A percentile compares a stretch with the other conserved stretches of the same genome.
These are phyloP conservation scores for Apus apus DNA, from an alignment of 2,113 vertebrate genomes.

Conservation along the genomic window DNA sequence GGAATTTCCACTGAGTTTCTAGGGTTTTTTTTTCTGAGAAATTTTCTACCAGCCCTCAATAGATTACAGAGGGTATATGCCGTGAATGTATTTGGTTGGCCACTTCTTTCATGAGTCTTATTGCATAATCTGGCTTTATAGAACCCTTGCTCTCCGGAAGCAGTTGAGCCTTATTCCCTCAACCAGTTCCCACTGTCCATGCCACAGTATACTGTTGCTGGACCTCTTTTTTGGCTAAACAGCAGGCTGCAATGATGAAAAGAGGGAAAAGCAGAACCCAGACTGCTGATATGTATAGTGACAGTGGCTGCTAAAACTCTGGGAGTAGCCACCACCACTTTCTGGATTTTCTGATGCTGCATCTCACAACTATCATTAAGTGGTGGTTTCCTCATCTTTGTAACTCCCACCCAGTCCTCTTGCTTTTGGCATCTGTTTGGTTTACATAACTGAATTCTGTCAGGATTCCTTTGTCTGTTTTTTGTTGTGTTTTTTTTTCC, in stretches of 20 bases:
- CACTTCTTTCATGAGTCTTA: neutral
- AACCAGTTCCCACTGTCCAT: fast-evolving
- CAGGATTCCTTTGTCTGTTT: neutral
- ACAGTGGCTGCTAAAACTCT: conserved; percentile 2
- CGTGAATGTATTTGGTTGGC: neutral
- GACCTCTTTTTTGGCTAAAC: conserved; percentile 42
- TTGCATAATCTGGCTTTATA: neutral
- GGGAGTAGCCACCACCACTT: neutral
- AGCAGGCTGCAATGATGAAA: neutral
- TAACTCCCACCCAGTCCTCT: neutral
- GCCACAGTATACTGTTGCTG: neutral
- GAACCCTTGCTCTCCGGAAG: neutral
- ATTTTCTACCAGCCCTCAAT: neutral
- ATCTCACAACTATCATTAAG: neutral
- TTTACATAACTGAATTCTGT: conserved; percentile 33
- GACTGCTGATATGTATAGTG: neutral
- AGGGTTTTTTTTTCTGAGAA: neutral
- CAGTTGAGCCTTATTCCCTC: neutral
- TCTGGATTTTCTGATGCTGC: conserved; percentile 11
- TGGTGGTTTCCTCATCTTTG: conserved; percentile 23
- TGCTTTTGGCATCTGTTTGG: conserved; percentile 30
- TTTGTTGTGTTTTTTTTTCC: neutral
- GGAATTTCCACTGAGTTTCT: neutral
- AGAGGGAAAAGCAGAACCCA: neutral
- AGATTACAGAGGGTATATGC: neutral